Base-by-base conservation (phyloP, 2,888 invertebrate species). In the Sericinus montela region DNA sequence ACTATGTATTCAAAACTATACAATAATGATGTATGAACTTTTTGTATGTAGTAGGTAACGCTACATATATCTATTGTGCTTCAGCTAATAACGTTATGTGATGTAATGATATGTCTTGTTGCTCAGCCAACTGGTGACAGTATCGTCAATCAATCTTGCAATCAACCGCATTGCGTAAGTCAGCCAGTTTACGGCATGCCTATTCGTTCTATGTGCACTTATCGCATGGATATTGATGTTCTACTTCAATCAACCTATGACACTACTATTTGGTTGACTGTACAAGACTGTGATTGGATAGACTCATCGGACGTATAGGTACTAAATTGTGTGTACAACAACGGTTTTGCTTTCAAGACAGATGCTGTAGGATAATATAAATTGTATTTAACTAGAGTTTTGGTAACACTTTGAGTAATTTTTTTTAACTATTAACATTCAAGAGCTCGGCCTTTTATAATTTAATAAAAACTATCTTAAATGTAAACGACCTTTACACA, bases 151-250 rank as follows among this genome's bases (percentile, higher is more conserved):
- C 92, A 95, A 95, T 93, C 94, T 95, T 90, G 94, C 95, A 91
- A 92, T 95, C 92, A 95, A 95, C 93, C 92, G 95, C 91, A 95
- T 95, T 90, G 95, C 94, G 95, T 95, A 95, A 95, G 95, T 95
- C 90, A 76, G 78, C 72, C 45, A 45, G 73, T 60, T 60, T 63
- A 61, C 56, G 59, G 64, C 62, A 65, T 63, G 65, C 46, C 59
- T 58, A 55, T 58, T 54, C 47, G 41, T 56, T 58, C 41, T 58
- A 55, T 57, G 57, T 60, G 64, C 62, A 61, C 64, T 54, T 69
- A 65, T 70, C 69, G 85, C 86, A 85, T 85, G 83, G 65, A 74
- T 67, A 57, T 75, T 67, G 60, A 67, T 69, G 69, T 77, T 66
- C 58, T 47, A 67, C 63, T 67, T 64, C 59, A 54, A 56, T 57